Percentiles rank a stretch among this genome's conserved stretches.
Evolutionary conservation across 2,113 vertebrate species (phyloP).

Genomic region (Phyllostomus hastatus): DNA sequence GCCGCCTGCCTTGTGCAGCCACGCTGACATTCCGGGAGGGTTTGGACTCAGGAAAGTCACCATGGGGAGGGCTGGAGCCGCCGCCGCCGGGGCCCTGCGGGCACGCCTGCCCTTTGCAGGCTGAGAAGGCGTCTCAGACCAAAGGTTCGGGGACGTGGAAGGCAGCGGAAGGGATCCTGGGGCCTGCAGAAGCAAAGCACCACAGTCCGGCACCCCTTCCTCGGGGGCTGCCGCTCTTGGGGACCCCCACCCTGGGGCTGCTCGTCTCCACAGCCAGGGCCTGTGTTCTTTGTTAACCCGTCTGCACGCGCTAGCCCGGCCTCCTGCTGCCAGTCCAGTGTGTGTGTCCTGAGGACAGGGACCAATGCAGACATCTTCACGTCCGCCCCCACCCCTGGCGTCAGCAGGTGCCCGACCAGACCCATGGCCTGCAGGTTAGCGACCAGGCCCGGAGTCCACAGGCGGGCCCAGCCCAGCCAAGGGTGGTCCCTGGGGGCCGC

Average conservation of each 20-base stretch:
- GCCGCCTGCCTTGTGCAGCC: background rate
- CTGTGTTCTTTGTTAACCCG: background rate
- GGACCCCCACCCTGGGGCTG: too few species aligned
- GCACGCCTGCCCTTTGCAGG: background rate
- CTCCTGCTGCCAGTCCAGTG: too few species aligned
- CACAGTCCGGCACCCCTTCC: background rate
- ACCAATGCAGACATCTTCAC: background rate
- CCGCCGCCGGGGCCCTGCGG: background rate
- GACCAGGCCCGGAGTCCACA: background rate
- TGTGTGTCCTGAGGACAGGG: background rate
- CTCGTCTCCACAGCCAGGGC: background rate
- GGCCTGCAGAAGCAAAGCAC: background rate
- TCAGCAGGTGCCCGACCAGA: background rate
- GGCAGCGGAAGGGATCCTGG: background rate
- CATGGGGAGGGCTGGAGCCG: background rate
- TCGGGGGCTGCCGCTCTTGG: too few species aligned
- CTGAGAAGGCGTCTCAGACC: background rate
- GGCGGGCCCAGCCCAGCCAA: background rate
- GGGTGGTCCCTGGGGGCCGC: accelerated
- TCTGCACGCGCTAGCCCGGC: accelerated
- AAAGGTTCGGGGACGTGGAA: background rate
- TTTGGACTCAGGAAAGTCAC: background rate
- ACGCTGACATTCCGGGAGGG: background rate
- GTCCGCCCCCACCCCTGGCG: background rate
- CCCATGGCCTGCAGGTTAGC: background rate